These are phyloP conservation scores for Calidris pugnax DNA, from an alignment of 2,113 vertebrate genomes.

Conservation along the genomic window DNA sequence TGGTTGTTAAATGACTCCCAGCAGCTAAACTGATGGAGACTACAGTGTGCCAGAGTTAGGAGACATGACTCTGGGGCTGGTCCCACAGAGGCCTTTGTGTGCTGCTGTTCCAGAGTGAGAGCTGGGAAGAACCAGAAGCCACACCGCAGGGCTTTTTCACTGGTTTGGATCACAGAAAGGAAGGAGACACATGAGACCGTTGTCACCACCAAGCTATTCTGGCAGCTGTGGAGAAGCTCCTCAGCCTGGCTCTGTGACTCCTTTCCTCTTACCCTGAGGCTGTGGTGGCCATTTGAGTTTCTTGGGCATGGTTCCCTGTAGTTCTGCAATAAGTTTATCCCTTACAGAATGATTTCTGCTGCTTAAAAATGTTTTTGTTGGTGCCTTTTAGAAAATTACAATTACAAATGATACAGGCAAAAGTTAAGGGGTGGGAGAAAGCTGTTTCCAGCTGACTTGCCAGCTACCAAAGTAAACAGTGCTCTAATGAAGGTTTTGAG, in stretches of 20 bases:
- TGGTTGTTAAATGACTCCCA: background rate
- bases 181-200: accelerated
- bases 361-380: slow-evolving; percentile 25
- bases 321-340: background rate
- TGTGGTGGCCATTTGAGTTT: background rate
- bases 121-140: background rate
- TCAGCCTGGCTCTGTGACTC: accelerated
- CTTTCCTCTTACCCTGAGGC: background rate
- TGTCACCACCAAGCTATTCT: background rate
- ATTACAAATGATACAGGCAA: background rate
- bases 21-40: background rate
- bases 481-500: background rate
- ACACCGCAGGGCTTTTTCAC: background rate
- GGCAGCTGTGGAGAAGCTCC: background rate
- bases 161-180: background rate
- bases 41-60: no score
- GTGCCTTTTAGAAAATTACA: slow-evolving; percentile 8
- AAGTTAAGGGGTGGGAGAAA: background rate
- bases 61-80: background rate
- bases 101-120: background rate
- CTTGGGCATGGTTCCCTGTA: background rate
- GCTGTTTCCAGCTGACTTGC: background rate
- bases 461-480: slow-evolving; percentile 16
- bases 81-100: accelerated
- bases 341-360: background rate